phyloP scores from a whole-genome alignment of 2,113 vertebrate species.

The Cyprinodon brontotheroides region DNA sequence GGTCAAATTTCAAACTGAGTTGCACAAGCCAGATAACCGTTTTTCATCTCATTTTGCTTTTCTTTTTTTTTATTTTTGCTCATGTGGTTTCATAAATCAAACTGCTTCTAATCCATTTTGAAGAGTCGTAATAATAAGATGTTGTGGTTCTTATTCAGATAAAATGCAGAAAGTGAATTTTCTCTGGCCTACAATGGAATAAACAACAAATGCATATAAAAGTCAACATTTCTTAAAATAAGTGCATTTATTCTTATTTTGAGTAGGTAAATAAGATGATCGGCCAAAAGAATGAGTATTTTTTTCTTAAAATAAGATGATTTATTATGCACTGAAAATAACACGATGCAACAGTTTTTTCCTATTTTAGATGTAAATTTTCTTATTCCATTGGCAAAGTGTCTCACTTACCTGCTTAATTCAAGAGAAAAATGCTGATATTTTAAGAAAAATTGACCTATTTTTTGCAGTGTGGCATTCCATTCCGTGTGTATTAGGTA shows the following conservation, averaged over 20 bases:
- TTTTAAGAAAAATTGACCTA: no score
- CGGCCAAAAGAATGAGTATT: no score
- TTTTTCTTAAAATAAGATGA: no score
- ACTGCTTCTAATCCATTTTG: background rate
- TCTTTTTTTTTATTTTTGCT: constrained; percentile 21
- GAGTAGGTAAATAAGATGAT: no score
- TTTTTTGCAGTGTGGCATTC: background rate
- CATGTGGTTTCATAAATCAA: background rate
- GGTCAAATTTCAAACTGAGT: background rate
- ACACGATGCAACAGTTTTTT: no score
- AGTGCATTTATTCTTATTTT: no score
- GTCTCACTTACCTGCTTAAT: no score
- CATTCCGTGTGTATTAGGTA: background rate
- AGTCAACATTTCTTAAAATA: no score
- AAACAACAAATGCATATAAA: background rate
- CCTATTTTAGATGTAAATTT: no score
- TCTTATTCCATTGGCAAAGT: no score
- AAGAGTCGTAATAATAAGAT: background rate
- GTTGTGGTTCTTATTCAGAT: background rate
- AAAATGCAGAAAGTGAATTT: background rate
- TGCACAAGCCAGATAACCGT: background rate
- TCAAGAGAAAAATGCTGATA: no score
- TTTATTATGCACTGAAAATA: no score
- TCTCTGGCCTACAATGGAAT: background rate
- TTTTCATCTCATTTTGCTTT: constrained; percentile 29